Base-by-base conservation (phyloP, 1,140 invertebrate species). In the Aethina tumida region DNA sequence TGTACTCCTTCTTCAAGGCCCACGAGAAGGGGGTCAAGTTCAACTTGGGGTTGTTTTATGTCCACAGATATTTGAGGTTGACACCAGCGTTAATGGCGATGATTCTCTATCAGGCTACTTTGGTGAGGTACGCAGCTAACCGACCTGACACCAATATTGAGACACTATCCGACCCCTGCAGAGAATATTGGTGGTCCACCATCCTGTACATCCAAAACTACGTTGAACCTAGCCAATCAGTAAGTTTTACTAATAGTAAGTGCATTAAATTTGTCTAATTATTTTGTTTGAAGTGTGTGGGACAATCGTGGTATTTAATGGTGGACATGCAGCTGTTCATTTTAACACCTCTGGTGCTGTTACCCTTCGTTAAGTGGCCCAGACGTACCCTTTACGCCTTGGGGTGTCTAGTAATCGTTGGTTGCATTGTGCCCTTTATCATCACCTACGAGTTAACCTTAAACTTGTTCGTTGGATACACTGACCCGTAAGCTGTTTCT, bases 291-390 rank as follows among this genome's bases (percentile, higher is more conserved):
- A 44, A 76, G 76, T 81, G 80, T 53, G 21, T 69, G 4, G 35
- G 35, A 4, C 65, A 67, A 18, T 52, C 64, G 0, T 70, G 66
- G 66, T 68, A 64, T 35, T 39, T 70, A 9, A 58, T 78, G 2
- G 75, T 79, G 22, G 81, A 84, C 48, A 74, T 81, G 58, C 79
- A 82, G 52, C 68, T 81, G 22, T 79, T 75, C 46, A 52, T 75
- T 6, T 30, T 79, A 9, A 67, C 65, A 5, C 66, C 66, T 4
- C 12, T 70, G 1, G 37, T 70, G 5, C 41, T 70, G 17, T 58
- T 55, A 25, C 64, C 54, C 7, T 24, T 57, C 21, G 20, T 16
- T 12, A 43, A 36, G 28, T 43, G 29, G 18, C 32, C 35, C 1
- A 43, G 36, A 34, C 35, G 39, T 31, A 22, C 30, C 18, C 9